These are phyloP conservation scores for Myodes glareolus DNA, from an alignment of 2,113 vertebrate species.

Conservation along the genomic window DNA sequence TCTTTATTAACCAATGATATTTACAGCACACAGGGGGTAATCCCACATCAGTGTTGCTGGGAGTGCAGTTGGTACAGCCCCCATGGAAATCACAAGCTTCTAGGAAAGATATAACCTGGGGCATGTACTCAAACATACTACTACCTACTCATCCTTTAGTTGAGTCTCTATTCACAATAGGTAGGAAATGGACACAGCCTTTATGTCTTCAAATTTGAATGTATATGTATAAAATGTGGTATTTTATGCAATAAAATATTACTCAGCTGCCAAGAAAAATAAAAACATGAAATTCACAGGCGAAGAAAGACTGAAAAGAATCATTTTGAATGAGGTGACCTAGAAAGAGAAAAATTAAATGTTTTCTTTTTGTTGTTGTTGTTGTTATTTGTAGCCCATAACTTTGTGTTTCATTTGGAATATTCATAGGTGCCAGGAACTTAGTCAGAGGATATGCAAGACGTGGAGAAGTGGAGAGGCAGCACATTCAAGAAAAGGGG, in stretches of 20 bases:
- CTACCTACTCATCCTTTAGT: not conserved
- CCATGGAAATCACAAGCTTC: not conserved
- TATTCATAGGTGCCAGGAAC: not conserved
- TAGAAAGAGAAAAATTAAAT: not conserved
- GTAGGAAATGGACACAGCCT: not conserved
- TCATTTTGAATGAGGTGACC: not conserved
- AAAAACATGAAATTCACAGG: not conserved
- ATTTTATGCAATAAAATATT: not conserved
- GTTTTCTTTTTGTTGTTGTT: no score
- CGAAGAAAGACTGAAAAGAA: not conserved
- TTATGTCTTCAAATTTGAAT: not conserved
- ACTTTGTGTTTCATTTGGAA: not conserved
- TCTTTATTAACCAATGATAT: no score
- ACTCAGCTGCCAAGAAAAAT: not conserved
- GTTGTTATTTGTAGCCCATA: no score
- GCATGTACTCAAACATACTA: not conserved
- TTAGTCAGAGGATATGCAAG: not conserved
- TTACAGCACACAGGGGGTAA: no score
- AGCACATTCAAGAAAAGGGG: not conserved
- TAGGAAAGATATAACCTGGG: not conserved
- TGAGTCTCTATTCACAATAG: not conserved
- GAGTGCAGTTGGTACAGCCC: not conserved
- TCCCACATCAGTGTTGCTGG: not conserved
- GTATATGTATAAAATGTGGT: not conserved
- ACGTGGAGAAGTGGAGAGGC: fast-evolving